These are phyloP conservation scores for Crossocerus cetratus DNA, from an alignment of 2,888 invertebrate species.

Conservation along the genomic window DNA sequence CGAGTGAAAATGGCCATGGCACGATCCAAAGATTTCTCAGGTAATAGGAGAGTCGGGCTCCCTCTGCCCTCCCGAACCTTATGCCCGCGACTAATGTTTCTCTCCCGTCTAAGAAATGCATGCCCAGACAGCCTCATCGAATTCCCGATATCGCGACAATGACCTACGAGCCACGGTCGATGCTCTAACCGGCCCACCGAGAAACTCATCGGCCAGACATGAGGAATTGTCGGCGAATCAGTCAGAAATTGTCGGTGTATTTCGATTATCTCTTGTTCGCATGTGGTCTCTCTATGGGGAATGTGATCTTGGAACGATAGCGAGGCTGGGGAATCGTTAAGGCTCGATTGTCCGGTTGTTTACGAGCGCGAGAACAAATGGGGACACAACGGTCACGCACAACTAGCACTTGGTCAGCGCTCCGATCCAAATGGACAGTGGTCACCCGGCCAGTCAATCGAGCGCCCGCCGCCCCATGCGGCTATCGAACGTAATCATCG, in stretches of 20 bases:
- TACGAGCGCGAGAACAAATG: constrained; percentile 60
- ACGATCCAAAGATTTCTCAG: constrained; percentile 49
- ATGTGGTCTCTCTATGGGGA: background rate
- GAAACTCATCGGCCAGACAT: too few relatives aligned
- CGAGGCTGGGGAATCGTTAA: constrained; percentile 58
- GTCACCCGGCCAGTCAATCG: constrained; percentile 29
- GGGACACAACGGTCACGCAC: constrained; percentile 2
- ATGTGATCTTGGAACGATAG: background rate
- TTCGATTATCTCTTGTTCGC: too few relatives aligned
- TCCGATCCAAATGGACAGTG: constrained; percentile 24
- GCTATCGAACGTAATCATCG: constrained; percentile 18
- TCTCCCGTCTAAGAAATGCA: constrained; percentile 25
- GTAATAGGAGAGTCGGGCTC: constrained; percentile 27
- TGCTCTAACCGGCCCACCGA: too few relatives aligned
- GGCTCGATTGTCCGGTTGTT: constrained; percentile 62
- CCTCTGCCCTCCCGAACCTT: constrained; percentile 2
- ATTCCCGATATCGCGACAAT: constrained; percentile 28
- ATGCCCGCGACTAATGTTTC: constrained; percentile 12
- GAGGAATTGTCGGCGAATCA: too few relatives aligned
- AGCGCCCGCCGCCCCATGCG: constrained; percentile 7
- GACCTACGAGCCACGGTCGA: constrained; percentile 10
- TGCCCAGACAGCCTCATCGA: constrained; percentile 7
- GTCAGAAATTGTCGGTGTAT: too few relatives aligned
- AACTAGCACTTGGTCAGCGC: background rate
- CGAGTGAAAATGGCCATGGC: constrained; percentile 37